These are phyloP conservation scores for Stegana nigrithorax DNA, from an alignment of 2,888 invertebrate genomes.

Conservation along the genomic window DNA sequence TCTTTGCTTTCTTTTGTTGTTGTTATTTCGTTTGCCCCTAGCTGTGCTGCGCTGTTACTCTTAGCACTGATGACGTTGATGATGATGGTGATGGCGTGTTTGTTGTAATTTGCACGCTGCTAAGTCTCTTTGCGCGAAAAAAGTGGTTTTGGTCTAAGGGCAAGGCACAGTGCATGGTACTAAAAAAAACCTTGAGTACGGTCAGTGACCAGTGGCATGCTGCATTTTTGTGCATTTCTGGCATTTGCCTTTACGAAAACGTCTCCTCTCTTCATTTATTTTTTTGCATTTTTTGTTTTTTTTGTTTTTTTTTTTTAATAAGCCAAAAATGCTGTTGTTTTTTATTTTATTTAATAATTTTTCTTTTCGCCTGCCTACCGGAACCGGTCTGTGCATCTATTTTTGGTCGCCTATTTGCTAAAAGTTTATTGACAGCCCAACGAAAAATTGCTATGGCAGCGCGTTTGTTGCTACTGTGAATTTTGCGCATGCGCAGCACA, in stretches of 20 bases:
- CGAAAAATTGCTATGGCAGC: constrained; percentile 1
- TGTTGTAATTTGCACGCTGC: constrained; percentile 13
- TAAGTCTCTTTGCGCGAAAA: background rate
- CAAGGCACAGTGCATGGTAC: constrained; percentile 2
- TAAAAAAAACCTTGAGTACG: constrained; percentile 41
- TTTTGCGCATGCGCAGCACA: background rate
- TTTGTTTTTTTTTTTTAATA: constrained; percentile 7
- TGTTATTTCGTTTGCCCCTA: background rate
- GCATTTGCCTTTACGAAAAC: no score
- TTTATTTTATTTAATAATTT: no score
- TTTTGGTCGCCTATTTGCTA: constrained; percentile 53
- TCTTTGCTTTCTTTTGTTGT: background rate
- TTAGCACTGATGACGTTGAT: constrained; percentile 1
- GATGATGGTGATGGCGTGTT: constrained; percentile 10
- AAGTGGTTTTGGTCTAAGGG: background rate
- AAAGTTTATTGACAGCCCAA: constrained; percentile 5
- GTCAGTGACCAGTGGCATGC: constrained; percentile 50
- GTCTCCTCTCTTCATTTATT: constrained; percentile 12
- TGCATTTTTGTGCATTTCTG: constrained; percentile 55
- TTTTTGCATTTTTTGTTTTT: constrained; percentile 22
- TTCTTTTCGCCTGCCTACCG: no score
- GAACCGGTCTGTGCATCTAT: constrained; percentile 57
- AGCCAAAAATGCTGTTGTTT: background rate
- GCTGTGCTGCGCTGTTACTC: background rate
- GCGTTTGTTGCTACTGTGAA: background rate